Evolutionary conservation across 2,113 vertebrate genomes (phyloP), one percentile per base, ranked within the genome.

Genomic region (Pleuronectes platessa): DNA sequence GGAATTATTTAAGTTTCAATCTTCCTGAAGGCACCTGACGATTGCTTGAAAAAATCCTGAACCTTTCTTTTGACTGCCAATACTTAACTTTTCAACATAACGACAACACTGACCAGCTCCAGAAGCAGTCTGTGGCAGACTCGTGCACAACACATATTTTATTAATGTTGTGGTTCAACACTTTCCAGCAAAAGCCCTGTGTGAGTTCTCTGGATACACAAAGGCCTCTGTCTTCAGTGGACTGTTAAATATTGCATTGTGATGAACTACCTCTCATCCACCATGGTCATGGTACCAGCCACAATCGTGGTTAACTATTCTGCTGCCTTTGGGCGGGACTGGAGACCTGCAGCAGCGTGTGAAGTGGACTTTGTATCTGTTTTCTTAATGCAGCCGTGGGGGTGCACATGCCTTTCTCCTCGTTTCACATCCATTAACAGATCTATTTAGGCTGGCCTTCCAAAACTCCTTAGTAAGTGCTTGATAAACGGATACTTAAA

Each of bases 201-300:
- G 76, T 42, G 76, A 78, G 76, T 71, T 82, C 23, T 80, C 14
- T 45, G 35, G 58, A 85, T 18, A 71, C 78, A 61, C 63, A 68
- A 71, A 77, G 79, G 78, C 61, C 37, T 63, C 63, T 14, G 65
- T 79, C 69, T 78, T 79, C 66, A 76, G 77, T n/a, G 63, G 56
- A 60, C 76, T 72, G 56, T 79, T 87, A 79, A 88, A 83, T 90
- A 88, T 80, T 91, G 66, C 77, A 91, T 53, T 23, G 63, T 67
- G 70, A 87, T 71, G 64, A 83, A 64, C 66, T 2, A 14, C 63
- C 40, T 75, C 83, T 81, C 64, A 59, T 66, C 60, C 68, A 40
- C 62, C 70, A 42, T 5, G 56, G 77, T 78, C 61, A 73, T 62
- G 45, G 47, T 56, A 68, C 18, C 61, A 21, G 61, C 35, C 49